Evolutionary conservation across 2,888 invertebrate genomes (phyloP), one percentile per base, ranked within the genome.

Genomic region (Drosophila borborema): DNA sequence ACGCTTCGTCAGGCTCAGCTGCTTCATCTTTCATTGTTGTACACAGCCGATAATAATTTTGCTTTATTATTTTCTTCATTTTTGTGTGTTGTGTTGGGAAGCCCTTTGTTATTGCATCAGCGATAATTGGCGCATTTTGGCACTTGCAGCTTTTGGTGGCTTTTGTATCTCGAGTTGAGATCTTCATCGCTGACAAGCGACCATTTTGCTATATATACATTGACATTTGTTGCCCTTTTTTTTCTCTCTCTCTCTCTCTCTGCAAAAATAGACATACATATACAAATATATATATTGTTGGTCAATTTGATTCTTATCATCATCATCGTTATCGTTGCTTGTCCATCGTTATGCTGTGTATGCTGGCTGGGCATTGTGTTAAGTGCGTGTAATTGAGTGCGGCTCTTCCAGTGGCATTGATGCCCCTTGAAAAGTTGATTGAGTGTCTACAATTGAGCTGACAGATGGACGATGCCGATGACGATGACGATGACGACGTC

Each of bases 331-430:
- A 20, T 55, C 40, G 34, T 43, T 12, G 16, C 18, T 41, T 46
- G 14, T 20, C 58, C 58, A 46, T 53, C 53, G 43, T 55, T 38
- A 43, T 56, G 58, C 7, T 58, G 45, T 58, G 45, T 31, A 31
- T 49, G 45, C 58, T 63, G 62, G 59, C 58, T 65, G 62, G 59
- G 53, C 63, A 66, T 64, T 54, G 65, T 76, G 67, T 68, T 73
- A 82, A 83, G 86, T 83, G 86, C 77, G 88, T 82, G 82, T 85
- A 84, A 84, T 87, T 84, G 83, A 82, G 88, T 80, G 76, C 67
- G 80, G 72, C 80, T 67, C 80, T 67, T 64, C 64, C 74, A 74
- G 53, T 66, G 74, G 62, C 70, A 79, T 72, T 74, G 80, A 79
- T 79, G 85, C 70, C 85, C 38, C 80, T 87, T 66, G 69, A 66